A percentile compares a stretch with the other conserved stretches of the same genome.
These are phyloP conservation scores for Callyntrura sp. DNA, from an alignment of 2,888 invertebrate species.

Conservation along the genomic window DNA sequence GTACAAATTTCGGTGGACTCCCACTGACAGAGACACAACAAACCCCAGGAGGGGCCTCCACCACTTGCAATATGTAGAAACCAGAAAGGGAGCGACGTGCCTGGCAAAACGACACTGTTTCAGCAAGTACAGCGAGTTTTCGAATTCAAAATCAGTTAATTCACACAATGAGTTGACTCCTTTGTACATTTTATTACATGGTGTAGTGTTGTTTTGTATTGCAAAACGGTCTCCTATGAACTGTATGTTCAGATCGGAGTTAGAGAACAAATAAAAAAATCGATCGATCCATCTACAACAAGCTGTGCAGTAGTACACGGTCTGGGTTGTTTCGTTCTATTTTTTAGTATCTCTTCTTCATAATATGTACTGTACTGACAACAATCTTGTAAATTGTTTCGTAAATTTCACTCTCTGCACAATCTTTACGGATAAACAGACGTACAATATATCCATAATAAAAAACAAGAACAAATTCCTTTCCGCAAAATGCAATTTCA, in stretches of 20 bases:
- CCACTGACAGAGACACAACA: too few species aligned
- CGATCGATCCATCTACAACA: constrained; percentile 29
- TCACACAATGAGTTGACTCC: too few species aligned
- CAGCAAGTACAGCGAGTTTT: too few species aligned
- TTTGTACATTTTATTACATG: not conserved
- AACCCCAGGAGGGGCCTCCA: too few species aligned
- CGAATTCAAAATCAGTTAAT: too few species aligned
- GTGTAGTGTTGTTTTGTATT: constrained; percentile 5
- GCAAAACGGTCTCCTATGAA: not conserved
- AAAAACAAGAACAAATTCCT: not conserved
- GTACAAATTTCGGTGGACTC: too few species aligned
- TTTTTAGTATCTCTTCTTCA: not conserved
- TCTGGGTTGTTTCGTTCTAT: not conserved
- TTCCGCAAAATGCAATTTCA: constrained; percentile 1
- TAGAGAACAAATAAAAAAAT: constrained; percentile 26
- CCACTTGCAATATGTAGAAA: too few species aligned
- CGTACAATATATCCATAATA: not conserved
- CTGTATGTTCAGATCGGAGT: not conserved
- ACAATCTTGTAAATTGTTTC: too few species aligned
- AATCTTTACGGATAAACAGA: not conserved
- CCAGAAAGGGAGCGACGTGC: too few species aligned
- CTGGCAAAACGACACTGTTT: too few species aligned
- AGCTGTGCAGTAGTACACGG: too few species aligned
- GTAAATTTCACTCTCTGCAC: not conserved
- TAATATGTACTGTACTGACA: too few species aligned